Conservation (phyloP, 1,140 invertebrate genomes). For the Gonatopus flavifemur region DNA sequence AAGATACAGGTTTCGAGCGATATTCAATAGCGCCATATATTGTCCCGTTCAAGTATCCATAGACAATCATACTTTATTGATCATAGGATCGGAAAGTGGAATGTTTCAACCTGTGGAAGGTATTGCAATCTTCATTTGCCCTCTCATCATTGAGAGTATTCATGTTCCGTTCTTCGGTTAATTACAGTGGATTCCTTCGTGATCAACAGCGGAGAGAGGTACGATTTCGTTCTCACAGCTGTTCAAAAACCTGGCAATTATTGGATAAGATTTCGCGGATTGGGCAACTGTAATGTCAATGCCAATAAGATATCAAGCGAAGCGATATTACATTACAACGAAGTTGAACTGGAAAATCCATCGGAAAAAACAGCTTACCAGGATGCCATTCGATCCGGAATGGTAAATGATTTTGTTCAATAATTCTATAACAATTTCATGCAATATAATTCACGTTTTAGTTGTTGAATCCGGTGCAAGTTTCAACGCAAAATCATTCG, state of each 20-base stretch:
- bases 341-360: slow-evolving; percentile 13
- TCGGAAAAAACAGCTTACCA: slow-evolving; percentile 20
- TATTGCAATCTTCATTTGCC: neutral
- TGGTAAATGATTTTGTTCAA: slow-evolving; percentile 14
- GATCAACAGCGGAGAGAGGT: slow-evolving; percentile 61
- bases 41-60: slow-evolving; percentile 60
- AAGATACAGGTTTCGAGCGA: slow-evolving; percentile 56
- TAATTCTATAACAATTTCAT: neutral
- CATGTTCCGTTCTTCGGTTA: no score
- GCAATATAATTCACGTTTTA: slow-evolving; percentile 5
- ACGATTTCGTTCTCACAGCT: slow-evolving; percentile 63
- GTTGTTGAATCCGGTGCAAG: slow-evolving; percentile 22
- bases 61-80: slow-evolving; percentile 56
- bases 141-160: neutral
- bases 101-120: slow-evolving; percentile 57
- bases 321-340: slow-evolving; percentile 51
- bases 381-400: slow-evolving; percentile 18
- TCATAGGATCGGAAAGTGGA: slow-evolving; percentile 59
- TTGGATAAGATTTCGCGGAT: slow-evolving; percentile 59
- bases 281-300: slow-evolving; percentile 50
- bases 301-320: slow-evolving; percentile 41
- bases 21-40: slow-evolving; percentile 40
- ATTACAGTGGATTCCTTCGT: slow-evolving; percentile 31
- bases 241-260: slow-evolving; percentile 58
- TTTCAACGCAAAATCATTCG: slow-evolving; percentile 1